Conservation (phyloP, 2,113 vertebrate species). For the Vulpes lagopus region DNA sequence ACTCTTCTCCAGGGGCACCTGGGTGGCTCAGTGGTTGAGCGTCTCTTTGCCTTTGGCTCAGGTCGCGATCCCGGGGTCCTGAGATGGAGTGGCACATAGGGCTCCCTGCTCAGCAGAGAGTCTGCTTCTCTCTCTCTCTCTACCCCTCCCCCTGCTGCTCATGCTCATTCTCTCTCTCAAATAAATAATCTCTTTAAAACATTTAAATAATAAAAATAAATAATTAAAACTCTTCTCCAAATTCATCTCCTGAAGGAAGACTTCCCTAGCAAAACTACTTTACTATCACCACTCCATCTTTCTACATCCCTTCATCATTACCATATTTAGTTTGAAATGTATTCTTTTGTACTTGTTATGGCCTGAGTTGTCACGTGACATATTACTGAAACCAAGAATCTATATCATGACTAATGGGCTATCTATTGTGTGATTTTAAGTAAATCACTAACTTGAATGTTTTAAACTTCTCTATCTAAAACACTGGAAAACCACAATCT, state of each 20-base stretch:
- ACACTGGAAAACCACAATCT: conserved; percentile 6
- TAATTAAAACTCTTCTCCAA: conserved; percentile 36
- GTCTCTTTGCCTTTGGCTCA: too few species aligned
- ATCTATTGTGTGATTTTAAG: conserved; percentile 42
- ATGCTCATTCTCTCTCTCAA: too few species aligned
- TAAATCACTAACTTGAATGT: not conserved
- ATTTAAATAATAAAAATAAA: too few species aligned
- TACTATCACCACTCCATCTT: not conserved
- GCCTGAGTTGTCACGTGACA: not conserved
- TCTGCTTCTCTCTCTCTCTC: too few species aligned
- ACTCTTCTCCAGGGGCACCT: not conserved
- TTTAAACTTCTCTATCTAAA: conserved; percentile 25
- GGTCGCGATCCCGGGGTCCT: too few species aligned
- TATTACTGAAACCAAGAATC: conserved; percentile 34
- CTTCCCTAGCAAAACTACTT: not conserved
- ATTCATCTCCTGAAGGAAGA: not conserved
- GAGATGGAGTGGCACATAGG: too few species aligned
- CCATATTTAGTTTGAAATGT: conserved; percentile 42
- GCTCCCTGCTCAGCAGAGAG: too few species aligned
- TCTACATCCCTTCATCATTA: not conserved
- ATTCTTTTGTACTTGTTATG: conserved; percentile 33
- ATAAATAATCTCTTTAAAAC: too few species aligned
- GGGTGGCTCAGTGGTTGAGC: too few species aligned
- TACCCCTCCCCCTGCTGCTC: too few species aligned
- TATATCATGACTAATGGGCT: not conserved